These are phyloP conservation scores for Lampris incognitus DNA, from an alignment of 2,113 vertebrate genomes.

Conservation along the genomic window DNA sequence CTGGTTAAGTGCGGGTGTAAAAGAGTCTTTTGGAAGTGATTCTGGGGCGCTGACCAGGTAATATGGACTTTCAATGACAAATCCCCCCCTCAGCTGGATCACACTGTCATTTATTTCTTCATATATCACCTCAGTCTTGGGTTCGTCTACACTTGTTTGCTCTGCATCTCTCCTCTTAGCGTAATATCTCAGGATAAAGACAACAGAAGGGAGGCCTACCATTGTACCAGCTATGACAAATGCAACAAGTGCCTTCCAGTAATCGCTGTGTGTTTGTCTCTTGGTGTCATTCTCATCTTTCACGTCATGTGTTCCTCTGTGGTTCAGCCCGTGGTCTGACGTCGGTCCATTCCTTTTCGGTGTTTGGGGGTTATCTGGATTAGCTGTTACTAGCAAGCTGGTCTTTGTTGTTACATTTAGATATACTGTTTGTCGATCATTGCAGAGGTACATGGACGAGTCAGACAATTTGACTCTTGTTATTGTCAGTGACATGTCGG, in stretches of 20 bases:
- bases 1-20: not conserved
- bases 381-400: not conserved
- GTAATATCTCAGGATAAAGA: not conserved
- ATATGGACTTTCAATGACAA: not conserved
- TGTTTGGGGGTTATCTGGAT: no score
- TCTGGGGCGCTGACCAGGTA: not conserved
- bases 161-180: not conserved
- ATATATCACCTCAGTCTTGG: not conserved
- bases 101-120: not conserved
- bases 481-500: conserved; percentile 10
- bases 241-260: conserved; percentile 24
- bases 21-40: not conserved
- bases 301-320: not conserved
- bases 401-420: not conserved
- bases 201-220: not conserved
- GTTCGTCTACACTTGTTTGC: accelerated
- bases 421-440: accelerated
- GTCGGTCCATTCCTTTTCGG: no score
- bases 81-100: not conserved
- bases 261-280: not conserved
- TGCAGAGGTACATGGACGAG: conserved; percentile 10
- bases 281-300: not conserved
- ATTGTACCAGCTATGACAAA: not conserved
- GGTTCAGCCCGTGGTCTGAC: not conserved
- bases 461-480: accelerated